phyloP scores from a whole-genome alignment of 2,888 invertebrate genomes.

The Ophion ventricosus region DNA sequence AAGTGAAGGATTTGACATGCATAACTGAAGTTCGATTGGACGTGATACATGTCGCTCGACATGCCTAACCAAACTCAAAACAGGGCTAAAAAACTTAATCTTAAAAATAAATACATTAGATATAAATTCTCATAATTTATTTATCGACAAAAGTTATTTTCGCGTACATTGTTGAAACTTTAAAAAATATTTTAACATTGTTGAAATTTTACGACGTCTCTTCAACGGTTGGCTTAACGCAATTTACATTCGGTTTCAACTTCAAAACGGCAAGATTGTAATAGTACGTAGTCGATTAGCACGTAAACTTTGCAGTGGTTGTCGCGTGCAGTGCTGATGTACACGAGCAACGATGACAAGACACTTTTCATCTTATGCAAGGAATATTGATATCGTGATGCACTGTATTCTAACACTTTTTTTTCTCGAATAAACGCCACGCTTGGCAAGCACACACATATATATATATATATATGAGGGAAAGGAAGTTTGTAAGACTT shows the following conservation, averaged over 20 bases:
- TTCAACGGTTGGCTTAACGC: neutral
- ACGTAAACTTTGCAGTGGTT: neutral
- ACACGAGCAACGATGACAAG: no score
- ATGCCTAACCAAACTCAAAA: no score
- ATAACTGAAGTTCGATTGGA: no score
- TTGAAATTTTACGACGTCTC: neutral
- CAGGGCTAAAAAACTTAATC: no score
- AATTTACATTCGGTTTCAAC: neutral
- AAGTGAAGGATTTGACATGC: no score
- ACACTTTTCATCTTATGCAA: no score
- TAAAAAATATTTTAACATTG: neutral
- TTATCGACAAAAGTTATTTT: neutral
- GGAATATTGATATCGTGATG: no score
- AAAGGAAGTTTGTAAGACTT: conserved; percentile 1
- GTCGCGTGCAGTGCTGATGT: neutral
- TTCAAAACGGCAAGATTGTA: neutral
- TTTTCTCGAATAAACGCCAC: no score
- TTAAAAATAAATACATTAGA: neutral
- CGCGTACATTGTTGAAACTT: neutral
- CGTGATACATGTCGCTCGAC: no score
- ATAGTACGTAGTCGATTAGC: neutral
- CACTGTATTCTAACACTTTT: no score
- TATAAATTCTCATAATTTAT: neutral
- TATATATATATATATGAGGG: conserved; percentile 2
- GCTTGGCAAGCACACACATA: no score